phyloP scores from a whole-genome alignment of 2,797 vertebrate genomes.

The Chelon auratus region DNA sequence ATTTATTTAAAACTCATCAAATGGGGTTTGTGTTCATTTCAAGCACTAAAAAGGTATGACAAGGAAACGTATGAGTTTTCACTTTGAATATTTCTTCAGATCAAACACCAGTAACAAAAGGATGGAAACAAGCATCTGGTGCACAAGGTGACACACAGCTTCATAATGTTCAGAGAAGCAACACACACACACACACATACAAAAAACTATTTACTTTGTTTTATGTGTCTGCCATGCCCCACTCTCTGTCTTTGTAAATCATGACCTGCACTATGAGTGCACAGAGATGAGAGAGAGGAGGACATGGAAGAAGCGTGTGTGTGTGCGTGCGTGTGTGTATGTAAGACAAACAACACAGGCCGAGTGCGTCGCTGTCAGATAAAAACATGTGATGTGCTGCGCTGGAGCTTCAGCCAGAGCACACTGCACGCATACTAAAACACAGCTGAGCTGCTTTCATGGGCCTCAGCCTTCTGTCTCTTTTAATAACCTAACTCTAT shows the following conservation, averaged over 20 bases:
- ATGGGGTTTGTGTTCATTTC: slow-evolving; percentile 32
- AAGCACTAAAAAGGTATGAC: slow-evolving; percentile 3
- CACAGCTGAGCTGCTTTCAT: slow-evolving; percentile 5
- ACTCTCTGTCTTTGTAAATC: slow-evolving; percentile 36
- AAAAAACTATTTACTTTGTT: slow-evolving; percentile 25
- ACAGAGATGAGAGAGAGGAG: slow-evolving; percentile 30
- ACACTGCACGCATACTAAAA: slow-evolving; percentile 37
- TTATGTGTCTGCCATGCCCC: slow-evolving; percentile 10
- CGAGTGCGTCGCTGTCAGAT: slow-evolving; percentile 27
- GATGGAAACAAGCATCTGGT: slow-evolving; percentile 24
- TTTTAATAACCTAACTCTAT: neutral
- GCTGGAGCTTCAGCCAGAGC: slow-evolving; percentile 24
- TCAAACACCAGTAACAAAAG: slow-evolving; percentile 33
- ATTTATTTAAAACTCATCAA: slow-evolving; percentile 19
- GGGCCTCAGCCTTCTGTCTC: neutral
- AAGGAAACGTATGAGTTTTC: neutral
- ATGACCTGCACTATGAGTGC: slow-evolving; percentile 40
- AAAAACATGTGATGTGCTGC: slow-evolving; percentile 22
- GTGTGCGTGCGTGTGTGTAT: neutral
- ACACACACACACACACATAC: neutral
- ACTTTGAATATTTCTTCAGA: slow-evolving; percentile 5
- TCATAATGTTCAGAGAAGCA: slow-evolving; percentile 9
- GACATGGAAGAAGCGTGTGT: neutral
- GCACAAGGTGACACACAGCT: slow-evolving; percentile 12
- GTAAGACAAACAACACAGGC: slow-evolving; percentile 19